Percentiles rank a stretch among this genome's conserved stretches.
Conservation (phyloP, 2,797 vertebrate genomes). For the Intellagama lesueurii region DNA sequence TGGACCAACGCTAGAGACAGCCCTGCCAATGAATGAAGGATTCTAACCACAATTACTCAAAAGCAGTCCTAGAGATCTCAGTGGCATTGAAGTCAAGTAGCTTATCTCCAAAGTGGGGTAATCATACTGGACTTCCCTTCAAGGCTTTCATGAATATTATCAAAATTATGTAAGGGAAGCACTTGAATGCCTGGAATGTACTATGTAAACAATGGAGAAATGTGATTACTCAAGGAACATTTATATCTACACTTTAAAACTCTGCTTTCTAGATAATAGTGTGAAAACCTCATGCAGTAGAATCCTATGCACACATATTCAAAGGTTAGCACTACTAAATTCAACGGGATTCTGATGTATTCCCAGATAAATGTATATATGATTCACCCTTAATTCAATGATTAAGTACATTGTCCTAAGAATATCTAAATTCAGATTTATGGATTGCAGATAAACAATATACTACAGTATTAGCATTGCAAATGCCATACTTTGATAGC, state of each 20-base stretch:
- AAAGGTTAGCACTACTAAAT: neutral
- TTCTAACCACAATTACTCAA: neutral
- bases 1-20: neutral
- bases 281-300: neutral
- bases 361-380: neutral
- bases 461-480: slow-evolving; percentile 25
- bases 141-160: neutral
- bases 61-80: neutral
- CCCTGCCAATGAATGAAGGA: neutral
- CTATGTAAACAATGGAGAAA: neutral
- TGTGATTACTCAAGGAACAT: neutral
- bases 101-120: neutral
- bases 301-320: neutral
- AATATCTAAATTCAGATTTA: slow-evolving; percentile 61
- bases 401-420: slow-evolving; percentile 46
- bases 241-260: neutral
- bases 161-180: neutral
- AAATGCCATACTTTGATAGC: slow-evolving; percentile 24
- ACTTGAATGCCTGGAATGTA: neutral
- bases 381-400: neutral
- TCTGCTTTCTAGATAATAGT: neutral
- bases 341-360: neutral
- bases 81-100: neutral
- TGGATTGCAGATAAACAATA: slow-evolving; percentile 52
- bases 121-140: neutral